Conservation (phyloP, 2,113 vertebrate genomes). For the Notechis scutatus region DNA sequence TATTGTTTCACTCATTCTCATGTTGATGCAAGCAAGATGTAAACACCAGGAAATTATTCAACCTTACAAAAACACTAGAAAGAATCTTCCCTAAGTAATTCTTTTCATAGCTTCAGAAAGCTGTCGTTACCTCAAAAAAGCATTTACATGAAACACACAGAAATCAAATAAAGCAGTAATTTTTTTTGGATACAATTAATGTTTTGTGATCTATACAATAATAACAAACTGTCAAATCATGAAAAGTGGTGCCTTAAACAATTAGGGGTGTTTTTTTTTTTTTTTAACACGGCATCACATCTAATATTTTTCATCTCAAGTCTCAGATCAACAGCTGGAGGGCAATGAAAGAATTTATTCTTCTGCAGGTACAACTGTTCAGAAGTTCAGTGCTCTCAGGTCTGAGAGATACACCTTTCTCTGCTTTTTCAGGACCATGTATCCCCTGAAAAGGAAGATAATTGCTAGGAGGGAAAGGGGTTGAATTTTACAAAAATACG, state of each 20-base stretch:
- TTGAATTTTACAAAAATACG: neutral
- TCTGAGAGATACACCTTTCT: neutral
- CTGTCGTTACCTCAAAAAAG: neutral
- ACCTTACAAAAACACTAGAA: constrained; percentile 10
- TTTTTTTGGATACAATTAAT: constrained; percentile 17
- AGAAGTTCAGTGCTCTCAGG: constrained; percentile 18
- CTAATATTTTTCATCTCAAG: neutral
- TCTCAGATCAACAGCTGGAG: neutral
- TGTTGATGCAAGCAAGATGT: constrained; percentile 28
- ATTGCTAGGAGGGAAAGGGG: neutral
- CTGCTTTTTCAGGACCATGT: neutral
- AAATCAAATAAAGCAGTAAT: constrained; percentile 15
- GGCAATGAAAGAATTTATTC: neutral
- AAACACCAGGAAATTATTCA: constrained; percentile 40
- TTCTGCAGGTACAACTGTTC: neutral
- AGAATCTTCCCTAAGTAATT: constrained; percentile 23
- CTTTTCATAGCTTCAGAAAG: constrained; percentile 26
- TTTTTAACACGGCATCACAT: neutral
- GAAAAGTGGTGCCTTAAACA: neutral
- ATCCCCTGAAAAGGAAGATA: neutral
- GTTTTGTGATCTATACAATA: constrained; percentile 57
- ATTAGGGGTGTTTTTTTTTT: neutral
- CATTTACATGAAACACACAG: neutral
- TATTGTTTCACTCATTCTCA: constrained; percentile 43
- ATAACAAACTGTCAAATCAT: constrained; percentile 51